Evolutionary conservation across 1,140 invertebrate species (phyloP).

Genomic region (Drosophila biarmipes): DNA sequence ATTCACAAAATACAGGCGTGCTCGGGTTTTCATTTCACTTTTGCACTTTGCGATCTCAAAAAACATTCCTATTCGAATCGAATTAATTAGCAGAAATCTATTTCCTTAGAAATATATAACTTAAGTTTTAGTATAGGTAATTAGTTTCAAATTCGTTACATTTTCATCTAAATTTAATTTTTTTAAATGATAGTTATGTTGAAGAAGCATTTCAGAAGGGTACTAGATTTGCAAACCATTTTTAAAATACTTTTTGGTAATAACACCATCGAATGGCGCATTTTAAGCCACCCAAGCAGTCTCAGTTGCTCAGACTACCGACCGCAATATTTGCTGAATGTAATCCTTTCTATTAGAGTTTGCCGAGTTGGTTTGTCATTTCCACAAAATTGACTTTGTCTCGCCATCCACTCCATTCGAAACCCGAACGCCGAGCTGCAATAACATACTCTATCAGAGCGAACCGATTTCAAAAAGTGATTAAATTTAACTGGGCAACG

Average conservation of each 20-base stretch:
- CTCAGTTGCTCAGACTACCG: background rate
- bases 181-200: too few relatives aligned
- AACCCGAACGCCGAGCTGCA: background rate
- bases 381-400: constrained; percentile 20
- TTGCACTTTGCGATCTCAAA: too few relatives aligned
- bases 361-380: constrained; percentile 16
- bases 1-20: too few relatives aligned
- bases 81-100: too few relatives aligned
- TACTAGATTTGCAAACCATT: too few relatives aligned
- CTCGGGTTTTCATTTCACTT: too few relatives aligned
- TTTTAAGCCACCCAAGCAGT: background rate
- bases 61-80: too few relatives aligned
- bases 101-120: too few relatives aligned
- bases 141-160: too few relatives aligned
- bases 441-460: constrained; percentile 7
- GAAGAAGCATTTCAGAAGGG: too few relatives aligned
- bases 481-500: constrained; percentile 73
- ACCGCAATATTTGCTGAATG: constrained; percentile 2
- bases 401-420: constrained; percentile 3
- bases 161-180: too few relatives aligned
- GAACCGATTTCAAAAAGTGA: constrained; percentile 52
- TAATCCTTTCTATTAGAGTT: constrained; percentile 17
- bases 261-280: background rate
- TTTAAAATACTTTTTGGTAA: background rate
- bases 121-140: too few relatives aligned